Conservation (phyloP, 2,797 vertebrate species). For the Simalia tracyae region DNA sequence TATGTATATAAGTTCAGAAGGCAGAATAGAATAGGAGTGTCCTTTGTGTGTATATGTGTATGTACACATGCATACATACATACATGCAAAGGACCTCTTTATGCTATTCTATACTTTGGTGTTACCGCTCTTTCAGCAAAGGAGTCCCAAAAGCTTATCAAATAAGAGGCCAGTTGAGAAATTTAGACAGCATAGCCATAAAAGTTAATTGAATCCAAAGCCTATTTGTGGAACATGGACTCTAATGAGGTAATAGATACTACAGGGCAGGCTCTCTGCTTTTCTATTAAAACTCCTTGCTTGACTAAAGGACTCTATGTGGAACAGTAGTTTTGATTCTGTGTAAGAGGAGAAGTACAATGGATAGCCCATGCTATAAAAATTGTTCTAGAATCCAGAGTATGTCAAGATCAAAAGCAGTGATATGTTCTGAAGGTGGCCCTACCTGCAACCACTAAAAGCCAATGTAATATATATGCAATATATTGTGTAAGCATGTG, state of each 20-base stretch:
- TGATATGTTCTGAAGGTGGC: not conserved
- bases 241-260: conserved; percentile 26
- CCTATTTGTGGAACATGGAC: not conserved
- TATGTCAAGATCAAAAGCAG: not conserved
- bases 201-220: conserved; percentile 40
- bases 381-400: not conserved
- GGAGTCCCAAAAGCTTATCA: conserved; percentile 15
- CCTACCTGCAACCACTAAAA: not conserved
- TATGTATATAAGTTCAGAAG: not conserved
- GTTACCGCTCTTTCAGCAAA: not conserved
- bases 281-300: not conserved
- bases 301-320: conserved; percentile 9
- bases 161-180: conserved; percentile 13
- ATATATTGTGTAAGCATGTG: not conserved
- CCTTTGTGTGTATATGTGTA: no score
- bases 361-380: not conserved
- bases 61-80: not conserved
- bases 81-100: not conserved
- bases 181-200: conserved; percentile 5
- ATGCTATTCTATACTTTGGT: not conserved
- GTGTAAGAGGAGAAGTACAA: not conserved
- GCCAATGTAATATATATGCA: not conserved
- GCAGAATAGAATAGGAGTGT: not conserved
- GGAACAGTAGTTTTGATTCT: not conserved
- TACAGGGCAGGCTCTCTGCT: not conserved